Base-by-base conservation (phyloP, 2,113 vertebrate species). In the Amphiprion ocellaris region DNA sequence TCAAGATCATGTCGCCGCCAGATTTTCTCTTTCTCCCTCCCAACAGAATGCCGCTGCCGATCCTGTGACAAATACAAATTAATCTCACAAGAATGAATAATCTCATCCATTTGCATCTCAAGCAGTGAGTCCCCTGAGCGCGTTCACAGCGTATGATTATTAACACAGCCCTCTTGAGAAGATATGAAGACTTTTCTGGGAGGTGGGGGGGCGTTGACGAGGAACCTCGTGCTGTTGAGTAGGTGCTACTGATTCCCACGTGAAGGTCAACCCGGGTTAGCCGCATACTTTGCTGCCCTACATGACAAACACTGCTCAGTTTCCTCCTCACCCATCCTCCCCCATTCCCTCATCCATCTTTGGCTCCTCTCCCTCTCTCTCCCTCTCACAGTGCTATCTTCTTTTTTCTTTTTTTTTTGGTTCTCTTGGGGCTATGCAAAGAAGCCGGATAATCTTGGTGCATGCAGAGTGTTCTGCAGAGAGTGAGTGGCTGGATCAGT, bases 391-490 rank as follows among this genome's bases (percentile, higher is more conserved):
- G 49, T 63, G n/a, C 61, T 69, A 39, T 81, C 62, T 74, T 16
- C n/a, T n/a, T 50, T 5, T 49, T 65, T 44, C 26, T 49, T 23
- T 55, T 60, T 79, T 21, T 62, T 76, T 52, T 55, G 73, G 59
- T 63, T 88, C 83, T 90, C 83, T 78, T 55, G 85, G 84, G 86
- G 85, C 87, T 49, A 87, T 83, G 88, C 86, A 89, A 90, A 26
- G 77, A 78, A 84, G 84, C 70, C 37, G 77, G 89, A 90, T 91
- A 87, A 91, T 92, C 89, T 87, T 86, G 86, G 74, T 81, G 86
- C 89, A 93, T 88, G 86, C 86, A 90, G 82, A 78, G 81, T 82
- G 68, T 74, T 88, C 83, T 88, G 84, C 85, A 86, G 87, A 79
- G 79, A 74, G 28, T 23, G 86, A 79, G 65, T 47, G 79, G 58